Conservation (phyloP, 1,140 invertebrate genomes). For the Theocolax elegans region DNA sequence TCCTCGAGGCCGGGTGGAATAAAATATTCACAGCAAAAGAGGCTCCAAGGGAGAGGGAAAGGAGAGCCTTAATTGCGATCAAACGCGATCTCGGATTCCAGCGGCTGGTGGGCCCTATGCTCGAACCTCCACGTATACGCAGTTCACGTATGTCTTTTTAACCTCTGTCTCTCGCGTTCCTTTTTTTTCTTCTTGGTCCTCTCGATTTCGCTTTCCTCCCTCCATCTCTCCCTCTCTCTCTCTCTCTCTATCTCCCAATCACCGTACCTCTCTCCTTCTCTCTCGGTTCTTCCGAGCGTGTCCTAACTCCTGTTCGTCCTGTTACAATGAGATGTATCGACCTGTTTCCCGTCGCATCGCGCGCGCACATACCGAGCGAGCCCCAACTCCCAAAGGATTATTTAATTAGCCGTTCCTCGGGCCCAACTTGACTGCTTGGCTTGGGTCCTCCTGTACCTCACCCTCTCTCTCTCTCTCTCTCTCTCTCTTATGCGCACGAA, state of each 20-base stretch:
- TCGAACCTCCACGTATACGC: neutral
- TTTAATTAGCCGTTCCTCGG: slow-evolving; percentile 62
- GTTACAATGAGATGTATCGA: slow-evolving; percentile 68
- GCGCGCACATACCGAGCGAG: slow-evolving; percentile 47
- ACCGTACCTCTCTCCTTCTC: slow-evolving; percentile 3
- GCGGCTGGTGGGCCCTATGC: slow-evolving; percentile 47
- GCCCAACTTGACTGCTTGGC: neutral
- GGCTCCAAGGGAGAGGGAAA: slow-evolving; percentile 6
- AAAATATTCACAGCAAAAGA: slow-evolving; percentile 62
- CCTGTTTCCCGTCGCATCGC: slow-evolving; percentile 58
- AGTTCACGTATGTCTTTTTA: slow-evolving; percentile 26
- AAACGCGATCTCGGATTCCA: slow-evolving; percentile 64
- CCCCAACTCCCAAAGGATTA: slow-evolving; percentile 59
- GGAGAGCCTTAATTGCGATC: slow-evolving; percentile 62
- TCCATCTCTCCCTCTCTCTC: slow-evolving; percentile 9
- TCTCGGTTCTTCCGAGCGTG: slow-evolving; percentile 48
- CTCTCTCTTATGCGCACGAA: neutral
- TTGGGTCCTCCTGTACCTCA: slow-evolving; percentile 1
- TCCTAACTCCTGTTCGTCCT: slow-evolving; percentile 66
- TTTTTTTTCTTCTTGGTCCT: neutral
- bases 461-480: slow-evolving; percentile 3
- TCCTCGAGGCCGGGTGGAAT: slow-evolving; percentile 44
- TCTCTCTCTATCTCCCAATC: too few species aligned
- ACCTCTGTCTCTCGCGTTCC: slow-evolving; percentile 27
- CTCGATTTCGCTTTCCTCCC: neutral